Conservation (phyloP, 2,888 invertebrate species). For the Pterostichus niger region DNA sequence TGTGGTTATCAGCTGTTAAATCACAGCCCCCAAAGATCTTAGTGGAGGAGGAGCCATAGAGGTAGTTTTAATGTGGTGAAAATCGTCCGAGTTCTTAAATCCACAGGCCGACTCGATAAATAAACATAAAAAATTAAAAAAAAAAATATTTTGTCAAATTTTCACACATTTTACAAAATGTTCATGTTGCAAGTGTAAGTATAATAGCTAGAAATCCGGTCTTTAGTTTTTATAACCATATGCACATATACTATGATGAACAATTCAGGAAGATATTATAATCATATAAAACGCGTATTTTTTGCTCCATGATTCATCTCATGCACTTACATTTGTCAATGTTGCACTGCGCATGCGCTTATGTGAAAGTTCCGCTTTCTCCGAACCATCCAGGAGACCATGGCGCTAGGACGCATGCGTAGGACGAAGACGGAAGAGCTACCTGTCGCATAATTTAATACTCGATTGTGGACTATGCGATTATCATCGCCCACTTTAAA, state of each 20-base stretch:
- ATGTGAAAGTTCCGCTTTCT: slow-evolving; percentile 34
- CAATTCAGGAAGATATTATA: slow-evolving; percentile 20
- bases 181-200: too few species aligned
- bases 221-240: too few species aligned
- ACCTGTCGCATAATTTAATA: slow-evolving; percentile 57
- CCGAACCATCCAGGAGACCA: slow-evolving; percentile 25
- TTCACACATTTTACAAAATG: too few species aligned
- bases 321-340: slow-evolving; percentile 3
- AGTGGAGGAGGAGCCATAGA: too few species aligned
- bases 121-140: too few species aligned
- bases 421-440: slow-evolving; percentile 53
- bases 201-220: too few species aligned
- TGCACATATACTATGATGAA: neutral
- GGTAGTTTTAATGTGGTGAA: too few species aligned
- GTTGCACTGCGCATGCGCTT: slow-evolving; percentile 23
- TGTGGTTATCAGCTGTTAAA: too few species aligned
- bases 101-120: too few species aligned
- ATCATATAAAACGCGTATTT: slow-evolving; percentile 4
- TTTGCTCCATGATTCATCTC: neutral
- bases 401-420: slow-evolving; percentile 35
- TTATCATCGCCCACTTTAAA: slow-evolving; percentile 40
- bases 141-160: too few species aligned
- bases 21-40: too few species aligned
- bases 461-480: slow-evolving; percentile 23
- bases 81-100: too few species aligned